Evolutionary conservation across 2,113 vertebrate species (phyloP), one percentile per base, ranked within the genome.

Genomic region (Sylvia atricapilla): DNA sequence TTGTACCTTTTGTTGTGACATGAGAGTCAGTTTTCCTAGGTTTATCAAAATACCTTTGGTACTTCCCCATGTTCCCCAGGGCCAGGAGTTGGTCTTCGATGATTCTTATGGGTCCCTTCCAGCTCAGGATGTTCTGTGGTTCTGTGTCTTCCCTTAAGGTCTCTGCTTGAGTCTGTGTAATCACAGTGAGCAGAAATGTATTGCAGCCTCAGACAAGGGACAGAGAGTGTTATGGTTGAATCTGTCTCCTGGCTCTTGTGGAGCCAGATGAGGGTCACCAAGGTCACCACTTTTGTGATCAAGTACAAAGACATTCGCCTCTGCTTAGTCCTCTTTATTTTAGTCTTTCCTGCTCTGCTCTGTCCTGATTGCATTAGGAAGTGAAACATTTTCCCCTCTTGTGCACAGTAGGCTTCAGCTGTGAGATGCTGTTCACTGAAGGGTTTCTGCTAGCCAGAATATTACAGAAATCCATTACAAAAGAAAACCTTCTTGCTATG

Each of bases 1-100:
- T 7, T 75, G 7, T 50, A 31, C 16, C 4, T 84, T 84, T 60
- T 59, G 6, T 41, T 84, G 25, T 87, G n/a, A 78, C 50, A 50
- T 39, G 11, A 52, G 14, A 24, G 15, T 41, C 28, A 58, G 8
- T 46, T 85, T 31, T 30, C 44, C 25, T 46, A 39, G 18, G 7
- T 59, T 76, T 60, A 21, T 59, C 2, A 1, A 44, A 79, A 70
- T 39, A 59, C 31, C 10, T 60, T 68, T 62, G 12, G 12, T 59
- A 53, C 27, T 84, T 67, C 52, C 9, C 30, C 27, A 6, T 13
- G 27, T 58, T 58, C 8, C 31, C 50, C 43, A 37, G 22, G 50
- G 27, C 27, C 4, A 3, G 43, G 31, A 37, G 17, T 11, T 58
- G 18, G 18, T 43, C 12, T 50, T 50, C 0, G 1, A 1, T 12